phyloP scores from a whole-genome alignment of 92 coral and sea anemone species.

The Desmophyllum pertusum region DNA sequence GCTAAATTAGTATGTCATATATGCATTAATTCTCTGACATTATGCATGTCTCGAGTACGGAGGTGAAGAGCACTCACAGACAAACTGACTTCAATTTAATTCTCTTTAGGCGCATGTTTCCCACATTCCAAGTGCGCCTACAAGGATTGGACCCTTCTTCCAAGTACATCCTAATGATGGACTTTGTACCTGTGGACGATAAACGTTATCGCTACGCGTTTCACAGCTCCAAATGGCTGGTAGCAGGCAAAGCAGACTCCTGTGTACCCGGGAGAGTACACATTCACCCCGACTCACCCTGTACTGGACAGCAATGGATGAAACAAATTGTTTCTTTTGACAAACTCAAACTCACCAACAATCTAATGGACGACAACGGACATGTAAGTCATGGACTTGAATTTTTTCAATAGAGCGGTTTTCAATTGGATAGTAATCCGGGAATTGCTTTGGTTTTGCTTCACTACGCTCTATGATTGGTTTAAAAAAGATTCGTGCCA shows the following conservation, averaged over 20 bases:
- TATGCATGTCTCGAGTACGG: background rate
- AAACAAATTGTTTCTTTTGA: conserved; percentile 99
- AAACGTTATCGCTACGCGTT: conserved; percentile 99
- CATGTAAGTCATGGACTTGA: conserved; percentile 72
- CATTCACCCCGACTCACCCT: conserved; percentile 99
- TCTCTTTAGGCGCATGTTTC: conserved; percentile 89
- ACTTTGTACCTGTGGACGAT: conserved; percentile 98
- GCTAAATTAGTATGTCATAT: too few relatives aligned
- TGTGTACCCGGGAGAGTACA: conserved; percentile 99
- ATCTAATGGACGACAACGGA: conserved; percentile 98
- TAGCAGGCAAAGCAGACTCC: conserved; percentile 99
- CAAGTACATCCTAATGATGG: conserved; percentile 98
- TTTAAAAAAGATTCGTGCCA: too few relatives aligned
- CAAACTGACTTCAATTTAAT: background rate
- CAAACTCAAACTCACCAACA: conserved; percentile 96
- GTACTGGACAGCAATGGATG: conserved; percentile 99
- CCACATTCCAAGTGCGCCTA: conserved; percentile 94
- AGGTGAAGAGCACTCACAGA: background rate
- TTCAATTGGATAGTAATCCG: too few relatives aligned
- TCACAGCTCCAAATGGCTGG: conserved; percentile 99
- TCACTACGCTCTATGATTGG: too few relatives aligned
- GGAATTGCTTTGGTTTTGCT: too few relatives aligned
- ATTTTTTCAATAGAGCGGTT: too few relatives aligned
- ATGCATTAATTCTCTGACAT: too few relatives aligned
- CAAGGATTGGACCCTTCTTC: conserved; percentile 93